Evolutionary conservation across 2,797 vertebrate genomes (phyloP).

Genomic region (Babyrousa celebensis): DNA sequence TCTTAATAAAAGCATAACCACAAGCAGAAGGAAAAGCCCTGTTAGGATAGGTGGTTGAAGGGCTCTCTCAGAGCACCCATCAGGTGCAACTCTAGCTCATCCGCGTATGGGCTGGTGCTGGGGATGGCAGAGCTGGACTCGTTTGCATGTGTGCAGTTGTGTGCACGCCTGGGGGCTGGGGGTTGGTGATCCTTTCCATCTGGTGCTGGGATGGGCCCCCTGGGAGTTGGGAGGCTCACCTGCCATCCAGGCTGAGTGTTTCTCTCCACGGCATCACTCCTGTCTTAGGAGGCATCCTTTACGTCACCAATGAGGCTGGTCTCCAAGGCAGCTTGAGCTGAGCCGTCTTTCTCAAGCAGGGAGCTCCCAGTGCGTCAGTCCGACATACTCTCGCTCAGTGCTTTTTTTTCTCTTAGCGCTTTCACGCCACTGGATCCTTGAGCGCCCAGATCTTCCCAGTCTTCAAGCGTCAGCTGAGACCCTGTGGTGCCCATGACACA

Average conservation of each 20-base stretch:
- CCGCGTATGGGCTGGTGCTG: fast-evolving
- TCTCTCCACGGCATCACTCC: background rate
- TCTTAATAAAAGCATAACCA: background rate
- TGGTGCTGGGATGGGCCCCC: background rate
- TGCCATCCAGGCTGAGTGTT: background rate
- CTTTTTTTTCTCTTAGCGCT: slow-evolving; percentile 9
- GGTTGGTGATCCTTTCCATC: background rate
- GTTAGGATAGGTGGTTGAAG: background rate
- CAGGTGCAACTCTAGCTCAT: background rate
- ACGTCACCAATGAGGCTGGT: background rate
- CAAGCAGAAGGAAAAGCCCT: background rate
- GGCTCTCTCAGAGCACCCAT: background rate
- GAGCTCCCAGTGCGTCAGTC: fast-evolving
- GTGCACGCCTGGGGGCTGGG: background rate
- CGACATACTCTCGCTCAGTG: background rate
- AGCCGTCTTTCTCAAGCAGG: background rate
- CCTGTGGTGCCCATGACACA: background rate
- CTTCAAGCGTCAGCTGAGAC: background rate
- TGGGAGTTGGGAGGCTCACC: background rate
- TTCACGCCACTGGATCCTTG: background rate
- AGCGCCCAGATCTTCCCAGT: background rate
- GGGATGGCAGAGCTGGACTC: background rate
- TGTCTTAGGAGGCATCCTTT: background rate
- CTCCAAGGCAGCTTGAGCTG: background rate
- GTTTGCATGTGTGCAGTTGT: too few species aligned